These are phyloP conservation scores for Champsocephalus gunnari DNA, from an alignment of 2,797 vertebrate species.

Conservation along the genomic window DNA sequence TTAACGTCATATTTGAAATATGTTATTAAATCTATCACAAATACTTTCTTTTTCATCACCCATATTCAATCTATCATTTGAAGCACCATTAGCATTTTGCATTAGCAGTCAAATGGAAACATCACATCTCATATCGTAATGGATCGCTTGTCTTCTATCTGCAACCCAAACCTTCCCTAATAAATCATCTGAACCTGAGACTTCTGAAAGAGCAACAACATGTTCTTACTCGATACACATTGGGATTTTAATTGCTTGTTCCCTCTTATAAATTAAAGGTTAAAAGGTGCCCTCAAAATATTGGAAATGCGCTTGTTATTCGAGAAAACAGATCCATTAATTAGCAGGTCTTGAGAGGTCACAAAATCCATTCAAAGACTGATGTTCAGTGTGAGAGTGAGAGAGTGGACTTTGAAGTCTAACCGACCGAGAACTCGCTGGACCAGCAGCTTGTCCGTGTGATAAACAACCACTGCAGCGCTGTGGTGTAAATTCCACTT, in stretches of 20 bases:
- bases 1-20: not conserved
- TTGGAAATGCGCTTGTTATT: not conserved
- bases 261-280: not conserved
- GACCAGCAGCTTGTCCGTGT: not conserved
- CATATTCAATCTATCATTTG: not conserved
- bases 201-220: not conserved
- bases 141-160: too few relatives aligned
- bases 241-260: not conserved
- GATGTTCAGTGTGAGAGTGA: not conserved
- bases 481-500: not conserved
- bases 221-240: not conserved
- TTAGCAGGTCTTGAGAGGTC: not conserved
- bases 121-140: not conserved
- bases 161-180: too few relatives aligned
- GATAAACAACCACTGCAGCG: conserved; percentile 6
- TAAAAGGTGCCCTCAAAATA: not conserved
- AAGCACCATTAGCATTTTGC: not conserved
- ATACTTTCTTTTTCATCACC: not conserved
- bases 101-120: not conserved
- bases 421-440: not conserved
- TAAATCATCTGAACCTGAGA: too few relatives aligned
- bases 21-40: not conserved
- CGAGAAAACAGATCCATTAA: not conserved
- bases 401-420: not conserved
- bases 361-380: not conserved